Evolutionary conservation across 2,797 vertebrate species (phyloP), one percentile per base, ranked within the genome.

Genomic region (Discoglossus pictus): DNA sequence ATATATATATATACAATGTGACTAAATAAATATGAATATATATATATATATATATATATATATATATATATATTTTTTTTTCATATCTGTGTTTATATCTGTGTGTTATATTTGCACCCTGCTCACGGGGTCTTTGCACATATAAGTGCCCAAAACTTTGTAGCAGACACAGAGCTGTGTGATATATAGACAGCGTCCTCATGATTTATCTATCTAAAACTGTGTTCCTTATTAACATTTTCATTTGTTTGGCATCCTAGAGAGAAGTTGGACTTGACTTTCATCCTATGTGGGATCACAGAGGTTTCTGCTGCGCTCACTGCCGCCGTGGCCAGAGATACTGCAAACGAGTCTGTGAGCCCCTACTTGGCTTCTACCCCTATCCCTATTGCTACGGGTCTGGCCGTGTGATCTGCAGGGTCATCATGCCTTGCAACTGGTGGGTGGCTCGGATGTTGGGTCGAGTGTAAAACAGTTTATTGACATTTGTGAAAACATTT

Each of bases 351-450:
- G 93, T 95, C 82, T 84, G 92, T 23, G 94, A 95, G 83, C 96
- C 95, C 34, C 89, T 97, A 65, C 84, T 93, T 16, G 95, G 96
- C 62, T 98, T 91, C 83, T 88, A 94, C 86, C 95, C 91, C 0
- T 97, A 96, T 82, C 95, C 97, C 0, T 98, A 99, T 85, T 97
- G 92, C 85, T 98, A 98, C 87, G 93, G 92, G 83, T 94, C 93
- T 15, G 94, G 96, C 10, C 83, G 93, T 25, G 93, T 96, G 76
- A 93, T 98, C 85, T 98, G 96, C 86, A 91, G 94, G 36, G 75
- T 96, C 68, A 93, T 98, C 76, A 98, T 98, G 97, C 97, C 96
- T 17, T 98, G 97, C 85, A 96, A 97, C 87, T 99, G 95, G 95
- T 98, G 96, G 96, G 92, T 98, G 2, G 94, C 95, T 0, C 89